phyloP scores from a whole-genome alignment of 2,888 invertebrate species.

The Thymelicus sylvestris region DNA sequence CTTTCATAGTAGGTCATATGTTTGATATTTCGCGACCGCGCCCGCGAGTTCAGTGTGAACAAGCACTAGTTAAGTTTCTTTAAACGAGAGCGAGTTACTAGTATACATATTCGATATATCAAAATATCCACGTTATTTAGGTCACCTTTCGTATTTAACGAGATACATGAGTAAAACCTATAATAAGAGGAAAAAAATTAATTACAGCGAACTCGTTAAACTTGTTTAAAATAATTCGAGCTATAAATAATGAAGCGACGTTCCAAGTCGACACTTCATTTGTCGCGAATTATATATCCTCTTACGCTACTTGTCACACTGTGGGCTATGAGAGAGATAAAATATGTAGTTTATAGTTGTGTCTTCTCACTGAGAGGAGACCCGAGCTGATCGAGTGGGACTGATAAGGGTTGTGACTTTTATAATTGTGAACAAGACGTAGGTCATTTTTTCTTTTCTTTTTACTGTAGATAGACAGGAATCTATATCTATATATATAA shows the following conservation, averaged over 20 bases:
- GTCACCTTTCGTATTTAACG: neutral
- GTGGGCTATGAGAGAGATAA: neutral
- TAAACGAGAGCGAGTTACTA: too few relatives aligned
- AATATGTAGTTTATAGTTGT: neutral
- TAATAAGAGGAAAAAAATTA: neutral
- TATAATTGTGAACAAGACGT: too few relatives aligned
- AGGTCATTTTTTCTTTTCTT: too few relatives aligned
- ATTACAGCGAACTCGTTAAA: conserved; percentile 15
- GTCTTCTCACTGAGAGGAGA: too few relatives aligned
- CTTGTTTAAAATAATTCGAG: conserved; percentile 15
- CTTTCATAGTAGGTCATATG: too few relatives aligned
- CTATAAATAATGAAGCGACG: conserved; percentile 28
- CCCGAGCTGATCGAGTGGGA: too few relatives aligned
- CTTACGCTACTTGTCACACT: neutral
- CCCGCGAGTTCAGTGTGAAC: too few relatives aligned
- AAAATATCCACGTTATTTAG: neutral
- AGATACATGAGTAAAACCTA: neutral
- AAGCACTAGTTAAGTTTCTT: too few relatives aligned
- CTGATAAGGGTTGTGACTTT: too few relatives aligned
- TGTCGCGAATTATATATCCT: conserved; percentile 15
- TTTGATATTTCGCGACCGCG: too few relatives aligned
- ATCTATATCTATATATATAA: too few relatives aligned
- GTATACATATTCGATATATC: neutral
- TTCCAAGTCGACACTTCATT: conserved; percentile 31
- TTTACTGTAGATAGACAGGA: too few relatives aligned